Conservation (phyloP, 2,797 vertebrate genomes). For the Acanthopagrus latus region DNA sequence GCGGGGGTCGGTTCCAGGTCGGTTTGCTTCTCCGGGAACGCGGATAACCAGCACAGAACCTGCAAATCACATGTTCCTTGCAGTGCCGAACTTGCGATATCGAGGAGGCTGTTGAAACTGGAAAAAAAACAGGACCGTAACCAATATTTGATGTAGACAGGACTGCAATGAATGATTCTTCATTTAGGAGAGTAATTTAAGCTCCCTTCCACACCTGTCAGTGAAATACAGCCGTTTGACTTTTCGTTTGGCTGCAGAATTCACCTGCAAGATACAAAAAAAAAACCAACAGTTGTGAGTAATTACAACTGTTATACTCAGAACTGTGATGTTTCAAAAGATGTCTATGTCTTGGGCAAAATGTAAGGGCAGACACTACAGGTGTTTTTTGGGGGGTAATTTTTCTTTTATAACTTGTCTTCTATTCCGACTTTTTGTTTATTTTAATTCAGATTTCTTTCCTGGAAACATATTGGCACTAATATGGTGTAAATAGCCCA, state of each 20-base stretch:
- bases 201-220: slow-evolving; percentile 20
- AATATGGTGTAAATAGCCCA: too few relatives aligned
- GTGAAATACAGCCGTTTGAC: slow-evolving; percentile 51
- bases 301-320: neutral
- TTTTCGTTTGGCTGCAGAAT: slow-evolving; percentile 11
- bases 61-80: neutral
- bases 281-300: neutral
- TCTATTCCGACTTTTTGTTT: too few relatives aligned
- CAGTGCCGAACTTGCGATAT: neutral
- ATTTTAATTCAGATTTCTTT: too few relatives aligned
- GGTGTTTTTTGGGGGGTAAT: too few relatives aligned
- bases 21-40: neutral
- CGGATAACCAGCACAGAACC: neutral
- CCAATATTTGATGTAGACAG: neutral
- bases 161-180: neutral
- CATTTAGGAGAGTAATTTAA: neutral
- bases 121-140: neutral
- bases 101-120: slow-evolving; percentile 44
- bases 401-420: too few relatives aligned
- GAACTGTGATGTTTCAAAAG: neutral
- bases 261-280: slow-evolving; percentile 20
- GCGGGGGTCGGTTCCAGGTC: neutral
- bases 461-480: too few relatives aligned
- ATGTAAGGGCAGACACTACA: too few relatives aligned
- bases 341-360: too few relatives aligned